Evolutionary conservation across 2,113 vertebrate species (phyloP).

Genomic region (Eudyptes chrysolophus): DNA sequence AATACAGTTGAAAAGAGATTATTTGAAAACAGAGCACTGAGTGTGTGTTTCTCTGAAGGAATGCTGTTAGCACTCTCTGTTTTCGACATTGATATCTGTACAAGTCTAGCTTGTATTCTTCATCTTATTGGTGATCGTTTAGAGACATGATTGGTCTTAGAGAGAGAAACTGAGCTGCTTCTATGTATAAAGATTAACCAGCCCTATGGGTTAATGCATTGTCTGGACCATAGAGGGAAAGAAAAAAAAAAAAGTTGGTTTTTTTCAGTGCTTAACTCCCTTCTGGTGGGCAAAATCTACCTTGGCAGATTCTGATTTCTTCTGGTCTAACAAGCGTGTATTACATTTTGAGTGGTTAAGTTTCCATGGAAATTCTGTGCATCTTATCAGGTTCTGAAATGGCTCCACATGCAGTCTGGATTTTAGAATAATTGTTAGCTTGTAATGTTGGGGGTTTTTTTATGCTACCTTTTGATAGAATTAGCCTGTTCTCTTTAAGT

Average conservation of each 20-base stretch:
- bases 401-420: neutral
- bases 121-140: rapidly evolving
- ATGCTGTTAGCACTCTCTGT: neutral
- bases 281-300: neutral
- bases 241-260: rapidly evolving
- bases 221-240: neutral
- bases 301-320: constrained; percentile 7
- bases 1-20: neutral
- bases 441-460: no score
- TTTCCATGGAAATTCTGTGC: constrained; percentile 60
- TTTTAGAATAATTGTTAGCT: neutral
- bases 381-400: constrained; percentile 1
- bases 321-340: neutral
- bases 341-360: neutral
- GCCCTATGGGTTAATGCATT: neutral
- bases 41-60: neutral
- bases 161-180: neutral
- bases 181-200: neutral
- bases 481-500: neutral
- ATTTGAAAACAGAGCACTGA: neutral
- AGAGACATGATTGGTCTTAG: no score
- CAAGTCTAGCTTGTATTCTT: neutral
- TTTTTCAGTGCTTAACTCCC: neutral
- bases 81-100: neutral
- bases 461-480: neutral